A percentile compares a stretch with the other conserved stretches of the same genome.
Evolutionary conservation across 2,113 vertebrate genomes (phyloP).

Genomic region (Vireo altiloquus): DNA sequence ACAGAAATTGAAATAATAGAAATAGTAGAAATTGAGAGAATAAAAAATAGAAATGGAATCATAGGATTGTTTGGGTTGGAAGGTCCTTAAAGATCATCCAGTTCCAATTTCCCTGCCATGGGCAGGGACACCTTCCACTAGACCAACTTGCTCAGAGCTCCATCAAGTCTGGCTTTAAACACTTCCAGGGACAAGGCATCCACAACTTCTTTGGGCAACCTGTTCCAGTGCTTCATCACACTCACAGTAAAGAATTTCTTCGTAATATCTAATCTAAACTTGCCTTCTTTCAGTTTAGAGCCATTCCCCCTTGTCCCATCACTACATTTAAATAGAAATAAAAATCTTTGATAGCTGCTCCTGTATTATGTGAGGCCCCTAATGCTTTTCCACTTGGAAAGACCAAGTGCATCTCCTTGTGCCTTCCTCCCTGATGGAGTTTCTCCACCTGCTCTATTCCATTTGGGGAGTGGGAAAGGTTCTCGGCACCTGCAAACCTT

Average conservation of each 20-base stretch:
- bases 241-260: neutral
- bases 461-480: neutral
- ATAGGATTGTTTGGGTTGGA: neutral
- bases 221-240: neutral
- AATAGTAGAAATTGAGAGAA: neutral
- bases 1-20: neutral
- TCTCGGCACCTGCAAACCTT: neutral
- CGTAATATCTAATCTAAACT: neutral
- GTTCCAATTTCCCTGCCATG: neutral
- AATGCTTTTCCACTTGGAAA: neutral
- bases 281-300: neutral
- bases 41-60: neutral
- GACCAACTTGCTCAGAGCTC: neutral
- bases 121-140: neutral
- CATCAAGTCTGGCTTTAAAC: neutral
- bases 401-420: neutral
- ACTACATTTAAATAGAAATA: neutral
- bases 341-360: neutral
- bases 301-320: neutral
- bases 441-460: accelerated
- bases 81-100: neutral
- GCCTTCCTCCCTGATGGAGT: neutral
- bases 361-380: accelerated
- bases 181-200: neutral
- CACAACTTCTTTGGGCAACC: neutral